Percentiles rank a stretch among this genome's conserved stretches.
Conservation (phyloP, 2,797 vertebrate species). For the Nothura maculosa region DNA sequence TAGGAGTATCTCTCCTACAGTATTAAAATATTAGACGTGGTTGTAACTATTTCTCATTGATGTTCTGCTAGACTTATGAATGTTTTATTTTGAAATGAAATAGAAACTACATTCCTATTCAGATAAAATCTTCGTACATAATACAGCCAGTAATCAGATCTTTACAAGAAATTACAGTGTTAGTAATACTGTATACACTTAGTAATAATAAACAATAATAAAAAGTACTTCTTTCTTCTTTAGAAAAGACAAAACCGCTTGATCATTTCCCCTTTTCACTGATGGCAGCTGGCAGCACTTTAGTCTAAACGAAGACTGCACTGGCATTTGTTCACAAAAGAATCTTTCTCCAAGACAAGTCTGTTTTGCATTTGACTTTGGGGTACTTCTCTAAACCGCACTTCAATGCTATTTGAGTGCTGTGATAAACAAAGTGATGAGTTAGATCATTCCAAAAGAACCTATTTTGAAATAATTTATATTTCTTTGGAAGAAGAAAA, state of each 20-base stretch:
- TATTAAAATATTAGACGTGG: neutral
- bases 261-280: neutral
- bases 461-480: neutral
- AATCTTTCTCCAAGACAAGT: neutral
- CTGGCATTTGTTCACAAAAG: too few relatives aligned
- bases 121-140: rapidly evolving
- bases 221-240: neutral
- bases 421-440: rapidly evolving
- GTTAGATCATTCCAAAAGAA: neutral
- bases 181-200: neutral
- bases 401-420: neutral
- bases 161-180: neutral
- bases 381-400: neutral
- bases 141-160: neutral
- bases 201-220: neutral
- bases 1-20: neutral
- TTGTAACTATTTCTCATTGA: neutral
- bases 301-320: neutral
- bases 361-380: neutral
- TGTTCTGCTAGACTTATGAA: neutral
- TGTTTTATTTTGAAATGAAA: neutral
- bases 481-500: neutral
- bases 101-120: rapidly evolving
- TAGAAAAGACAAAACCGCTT: neutral
- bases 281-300: neutral